Evolutionary conservation across 2,797 vertebrate genomes (phyloP).

Genomic region (Epinephelus coioides): DNA sequence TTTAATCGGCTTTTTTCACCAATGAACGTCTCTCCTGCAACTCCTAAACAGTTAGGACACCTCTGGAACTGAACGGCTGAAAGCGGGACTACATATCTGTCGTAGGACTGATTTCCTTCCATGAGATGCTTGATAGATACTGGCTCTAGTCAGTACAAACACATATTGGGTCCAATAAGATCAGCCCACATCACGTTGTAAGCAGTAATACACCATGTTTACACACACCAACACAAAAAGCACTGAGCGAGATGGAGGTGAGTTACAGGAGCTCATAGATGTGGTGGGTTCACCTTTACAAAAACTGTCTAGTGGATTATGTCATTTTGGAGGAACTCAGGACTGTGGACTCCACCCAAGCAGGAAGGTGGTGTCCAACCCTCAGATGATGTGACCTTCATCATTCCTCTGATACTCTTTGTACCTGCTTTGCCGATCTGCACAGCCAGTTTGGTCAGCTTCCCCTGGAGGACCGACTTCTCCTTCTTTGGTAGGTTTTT

Average conservation of each 20-base stretch:
- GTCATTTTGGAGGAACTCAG: neutral
- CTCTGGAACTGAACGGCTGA: too few species aligned
- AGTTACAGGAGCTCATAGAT: too few species aligned
- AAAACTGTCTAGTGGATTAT: too few species aligned
- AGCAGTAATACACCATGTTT: neutral
- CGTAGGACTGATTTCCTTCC: neutral
- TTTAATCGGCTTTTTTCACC: too few species aligned
- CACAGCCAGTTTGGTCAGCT: slow-evolving; percentile 97
- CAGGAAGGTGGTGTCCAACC: neutral
- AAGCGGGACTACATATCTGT: neutral
- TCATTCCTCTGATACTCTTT: neutral
- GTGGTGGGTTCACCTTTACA: too few species aligned
- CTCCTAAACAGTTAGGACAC: too few species aligned
- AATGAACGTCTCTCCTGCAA: too few species aligned
- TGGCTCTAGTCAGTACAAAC: neutral
- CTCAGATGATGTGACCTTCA: neutral
- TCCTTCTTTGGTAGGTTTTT: slow-evolving; percentile 94
- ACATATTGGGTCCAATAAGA: neutral
- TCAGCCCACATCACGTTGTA: neutral
- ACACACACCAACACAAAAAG: neutral
- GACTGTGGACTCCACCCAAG: neutral
- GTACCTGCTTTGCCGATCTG: slow-evolving; percentile 99
- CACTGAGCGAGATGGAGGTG: neutral
- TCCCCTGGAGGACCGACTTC: slow-evolving; percentile 98
- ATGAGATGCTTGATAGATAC: neutral